Conservation (phyloP, 1,140 invertebrate species). For the Potamilus streckersoni region DNA sequence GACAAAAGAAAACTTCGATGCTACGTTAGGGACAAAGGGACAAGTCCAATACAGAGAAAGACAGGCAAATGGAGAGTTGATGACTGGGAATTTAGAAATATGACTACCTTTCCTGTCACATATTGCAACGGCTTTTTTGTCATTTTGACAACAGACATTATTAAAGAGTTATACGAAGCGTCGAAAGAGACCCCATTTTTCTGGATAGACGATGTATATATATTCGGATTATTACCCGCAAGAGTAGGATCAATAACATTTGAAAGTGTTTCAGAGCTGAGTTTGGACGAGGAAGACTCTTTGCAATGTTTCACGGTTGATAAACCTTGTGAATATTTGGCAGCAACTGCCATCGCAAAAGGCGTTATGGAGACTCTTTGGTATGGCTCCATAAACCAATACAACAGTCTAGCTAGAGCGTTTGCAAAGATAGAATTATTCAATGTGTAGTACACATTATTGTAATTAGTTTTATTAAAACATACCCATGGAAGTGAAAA, state of each 20-base stretch:
- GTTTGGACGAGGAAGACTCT: slow-evolving; percentile 19
- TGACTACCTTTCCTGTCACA: slow-evolving; percentile 39
- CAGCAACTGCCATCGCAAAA: slow-evolving; percentile 21
- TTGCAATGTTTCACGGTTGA: slow-evolving; percentile 11
- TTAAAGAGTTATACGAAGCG: slow-evolving; percentile 57
- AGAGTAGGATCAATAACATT: slow-evolving; percentile 34
- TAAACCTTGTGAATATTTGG: slow-evolving; percentile 10
- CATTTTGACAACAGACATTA: slow-evolving; percentile 63
- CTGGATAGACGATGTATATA: slow-evolving; percentile 47
- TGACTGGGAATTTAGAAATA: slow-evolving; percentile 40
- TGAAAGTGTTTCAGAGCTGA: slow-evolving; percentile 12
- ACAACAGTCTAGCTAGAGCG: slow-evolving; percentile 12
- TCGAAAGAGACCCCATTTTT: slow-evolving; percentile 48
- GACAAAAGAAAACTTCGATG: slow-evolving; percentile 25
- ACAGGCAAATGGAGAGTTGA: slow-evolving; percentile 55
- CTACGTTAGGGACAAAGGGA: slow-evolving; percentile 30
- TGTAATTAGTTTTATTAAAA: too few relatives aligned
- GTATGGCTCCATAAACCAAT: slow-evolving; percentile 17
- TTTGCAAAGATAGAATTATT: too few relatives aligned
- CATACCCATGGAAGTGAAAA: too few relatives aligned
- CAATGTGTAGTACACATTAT: too few relatives aligned
- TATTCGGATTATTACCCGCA: slow-evolving; percentile 67
- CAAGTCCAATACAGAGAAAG: slow-evolving; percentile 40
- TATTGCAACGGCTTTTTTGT: slow-evolving; percentile 68
- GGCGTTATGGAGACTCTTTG: slow-evolving; percentile 32